A percentile compares a stretch with the other conserved stretches of the same genome.
These are phyloP conservation scores for Platynereis dumerilii DNA, from an alignment of 2,888 invertebrate species.

Conservation along the genomic window DNA sequence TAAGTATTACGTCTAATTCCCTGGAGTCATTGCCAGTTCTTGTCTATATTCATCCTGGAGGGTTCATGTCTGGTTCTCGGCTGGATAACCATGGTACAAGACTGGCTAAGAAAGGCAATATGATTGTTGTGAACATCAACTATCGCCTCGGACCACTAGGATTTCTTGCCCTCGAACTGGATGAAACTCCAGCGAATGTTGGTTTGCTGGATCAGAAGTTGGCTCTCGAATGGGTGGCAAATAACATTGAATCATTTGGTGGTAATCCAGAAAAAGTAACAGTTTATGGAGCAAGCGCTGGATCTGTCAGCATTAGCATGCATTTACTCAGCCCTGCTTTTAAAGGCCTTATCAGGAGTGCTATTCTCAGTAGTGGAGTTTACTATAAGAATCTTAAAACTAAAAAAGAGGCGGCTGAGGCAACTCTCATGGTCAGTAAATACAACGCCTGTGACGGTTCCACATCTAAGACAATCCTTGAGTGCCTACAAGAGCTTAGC, in stretches of 20 bases:
- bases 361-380: neutral
- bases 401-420: neutral
- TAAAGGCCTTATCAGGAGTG: neutral
- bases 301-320: neutral
- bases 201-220: neutral
- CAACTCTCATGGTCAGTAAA: neutral
- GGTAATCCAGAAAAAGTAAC: neutral
- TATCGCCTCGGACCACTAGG: neutral
- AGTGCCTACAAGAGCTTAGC: neutral
- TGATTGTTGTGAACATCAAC: neutral
- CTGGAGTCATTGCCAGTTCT: neutral
- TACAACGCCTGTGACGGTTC: neutral
- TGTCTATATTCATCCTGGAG: neutral
- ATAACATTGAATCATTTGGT: slow-evolving; percentile 5
- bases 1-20: neutral
- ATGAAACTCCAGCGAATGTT: neutral
- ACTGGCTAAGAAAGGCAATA: slow-evolving; percentile 4
- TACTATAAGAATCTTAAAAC: neutral
- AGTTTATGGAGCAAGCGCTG: neutral
- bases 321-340: neutral
- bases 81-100: neutral
- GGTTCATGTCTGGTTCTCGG: neutral
- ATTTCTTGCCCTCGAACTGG: neutral
- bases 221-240: neutral
- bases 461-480: neutral